Base-by-base conservation (phyloP, 2,797 vertebrate genomes). In the Eidolon dupreanum region DNA sequence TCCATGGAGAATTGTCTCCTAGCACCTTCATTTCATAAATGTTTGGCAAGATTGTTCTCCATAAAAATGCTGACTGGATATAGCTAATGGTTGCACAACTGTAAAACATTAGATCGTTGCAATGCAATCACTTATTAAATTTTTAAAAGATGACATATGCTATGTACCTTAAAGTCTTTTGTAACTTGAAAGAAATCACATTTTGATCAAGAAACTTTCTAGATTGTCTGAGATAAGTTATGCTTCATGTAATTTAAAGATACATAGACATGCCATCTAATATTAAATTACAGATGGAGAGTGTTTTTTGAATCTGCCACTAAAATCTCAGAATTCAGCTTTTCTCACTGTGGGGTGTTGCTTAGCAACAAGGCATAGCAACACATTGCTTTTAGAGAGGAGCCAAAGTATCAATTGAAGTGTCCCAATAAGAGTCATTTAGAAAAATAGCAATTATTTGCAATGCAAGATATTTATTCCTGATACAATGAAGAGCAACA, bases 251-350 rank as follows among this genome's bases (percentile, higher is more conserved):
- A 66, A 93, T 55, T 88, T 11, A 94, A 96, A 73, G 6, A 88
- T 20, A 92, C 26, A 13, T 38, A 49, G 51, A 70, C 5, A 33
- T 79, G 3, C 6, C 8, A 59, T 61, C 95, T 91, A 94, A 91
- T 96, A 96, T 78, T 78, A 85, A 97, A 38, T 43, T 96, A 36
- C 16, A 95, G 55, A 61, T 97, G 79, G 88, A 94, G 82, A 97
- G 90, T 55, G 41, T 55, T 88, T 6, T 95, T 11, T 0, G 3
- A 71, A 65, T 26, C 17, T 97, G 78, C 75, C 83, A 88, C 0
- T 0, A 75, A 87, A 88, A 95, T 49, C 33, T 71, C 41, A 92
- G 51, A 79, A 88, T 90, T 46, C 4, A 0, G 3, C 8, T 33
- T 63, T n/a, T 71, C 68, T 55, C 0, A 0, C 26, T 55, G 43